Conservation (phyloP, 2,113 vertebrate species). For the Chauna torquata region DNA sequence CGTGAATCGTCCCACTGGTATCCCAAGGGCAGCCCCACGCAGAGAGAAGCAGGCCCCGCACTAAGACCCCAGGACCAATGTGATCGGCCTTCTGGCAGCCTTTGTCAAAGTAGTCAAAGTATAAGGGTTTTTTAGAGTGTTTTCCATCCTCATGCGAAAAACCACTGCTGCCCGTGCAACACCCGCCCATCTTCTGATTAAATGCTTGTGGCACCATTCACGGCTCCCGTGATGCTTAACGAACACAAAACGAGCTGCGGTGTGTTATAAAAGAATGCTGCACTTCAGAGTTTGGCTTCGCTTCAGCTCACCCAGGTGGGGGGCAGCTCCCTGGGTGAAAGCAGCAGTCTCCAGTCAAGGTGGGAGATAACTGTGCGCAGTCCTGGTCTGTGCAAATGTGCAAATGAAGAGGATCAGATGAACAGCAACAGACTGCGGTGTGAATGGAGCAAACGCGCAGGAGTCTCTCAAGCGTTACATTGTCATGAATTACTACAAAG, state of each 20-base stretch:
- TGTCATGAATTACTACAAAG: neutral
- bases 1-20: neutral
- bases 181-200: neutral
- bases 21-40: neutral
- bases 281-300: neutral
- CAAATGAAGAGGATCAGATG: neutral
- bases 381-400: neutral
- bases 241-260: neutral
- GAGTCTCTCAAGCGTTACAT: neutral
- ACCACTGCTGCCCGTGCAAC: too few relatives aligned
- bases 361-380: neutral
- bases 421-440: neutral
- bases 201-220: accelerated
- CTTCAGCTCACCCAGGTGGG: neutral
- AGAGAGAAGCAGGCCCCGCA: too few relatives aligned
- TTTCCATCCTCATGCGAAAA: neutral
- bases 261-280: neutral
- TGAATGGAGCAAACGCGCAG: neutral
- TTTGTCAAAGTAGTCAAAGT: neutral
- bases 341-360: neutral
- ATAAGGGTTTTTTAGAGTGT: neutral
- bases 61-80: neutral
- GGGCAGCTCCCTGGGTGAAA: neutral
- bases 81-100: neutral
- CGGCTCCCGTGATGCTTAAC: accelerated